A percentile compares a stretch with the other conserved stretches of the same genome.
These are phyloP conservation scores for Microplitis deprimator DNA, from an alignment of 2,888 invertebrate genomes.

Conservation along the genomic window DNA sequence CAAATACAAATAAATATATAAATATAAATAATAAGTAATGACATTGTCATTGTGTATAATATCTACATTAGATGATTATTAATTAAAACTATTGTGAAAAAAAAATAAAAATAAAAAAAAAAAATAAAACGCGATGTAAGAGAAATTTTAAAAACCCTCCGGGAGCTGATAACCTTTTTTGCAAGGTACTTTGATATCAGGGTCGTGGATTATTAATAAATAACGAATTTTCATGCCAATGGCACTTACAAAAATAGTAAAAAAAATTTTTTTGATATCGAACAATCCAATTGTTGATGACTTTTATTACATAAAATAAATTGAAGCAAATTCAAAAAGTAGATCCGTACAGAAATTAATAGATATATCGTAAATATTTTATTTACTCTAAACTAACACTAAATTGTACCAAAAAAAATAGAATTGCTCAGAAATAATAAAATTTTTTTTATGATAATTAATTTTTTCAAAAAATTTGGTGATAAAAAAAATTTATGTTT, in stretches of 20 bases:
- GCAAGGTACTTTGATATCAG: not conserved
- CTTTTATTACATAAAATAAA: not conserved
- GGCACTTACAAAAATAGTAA: not conserved
- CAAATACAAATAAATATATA: not conserved
- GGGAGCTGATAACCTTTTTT: not conserved
- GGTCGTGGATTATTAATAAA: not conserved
- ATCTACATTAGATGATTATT: constrained; percentile 2
- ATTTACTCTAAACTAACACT: not conserved
- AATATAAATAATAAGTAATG: not conserved
- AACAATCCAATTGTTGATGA: not conserved
- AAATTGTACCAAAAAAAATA: not conserved
- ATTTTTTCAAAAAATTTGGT: no score
- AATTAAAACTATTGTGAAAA: constrained; percentile 10
- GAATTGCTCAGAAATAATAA: not conserved
- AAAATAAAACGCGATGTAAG: not conserved
- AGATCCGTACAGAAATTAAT: not conserved
- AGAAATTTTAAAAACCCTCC: not conserved
- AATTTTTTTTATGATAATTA: not conserved
- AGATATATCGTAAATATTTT: constrained; percentile 4
- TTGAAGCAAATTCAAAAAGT: not conserved
- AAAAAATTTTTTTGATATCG: not conserved
- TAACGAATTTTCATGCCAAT: not conserved
- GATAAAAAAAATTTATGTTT: no score
- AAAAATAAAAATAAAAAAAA: constrained; percentile 13
- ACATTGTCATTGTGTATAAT: not conserved